These are phyloP conservation scores for Triplophysa siluroides DNA, from an alignment of 2,113 vertebrate species.

Conservation along the genomic window DNA sequence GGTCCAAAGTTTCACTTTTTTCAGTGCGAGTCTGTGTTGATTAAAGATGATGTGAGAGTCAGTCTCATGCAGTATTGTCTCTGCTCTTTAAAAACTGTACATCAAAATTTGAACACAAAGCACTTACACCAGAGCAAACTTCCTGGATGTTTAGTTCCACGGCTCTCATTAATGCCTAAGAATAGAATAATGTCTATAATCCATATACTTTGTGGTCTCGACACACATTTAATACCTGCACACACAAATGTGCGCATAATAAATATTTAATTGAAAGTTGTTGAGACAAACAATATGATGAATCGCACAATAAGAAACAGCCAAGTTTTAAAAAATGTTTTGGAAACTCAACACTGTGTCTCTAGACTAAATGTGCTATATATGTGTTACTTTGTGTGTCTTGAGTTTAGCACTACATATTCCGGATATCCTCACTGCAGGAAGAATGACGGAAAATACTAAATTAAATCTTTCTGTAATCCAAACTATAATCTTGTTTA, in stretches of 20 bases:
- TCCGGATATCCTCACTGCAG: not conserved
- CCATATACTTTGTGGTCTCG: constrained; percentile 12
- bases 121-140: constrained; percentile 24
- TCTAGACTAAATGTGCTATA: not conserved
- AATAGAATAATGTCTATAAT: constrained; percentile 40
- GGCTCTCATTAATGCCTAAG: constrained; percentile 15
- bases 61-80: not conserved
- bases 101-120: constrained; percentile 33
- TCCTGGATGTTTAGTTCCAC: constrained; percentile 30
- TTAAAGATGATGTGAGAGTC: constrained; percentile 14
- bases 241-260: not conserved
- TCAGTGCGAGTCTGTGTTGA: not conserved
- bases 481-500: not conserved
- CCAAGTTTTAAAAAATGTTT: not conserved
- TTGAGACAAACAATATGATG: not conserved
- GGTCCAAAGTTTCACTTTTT: too few relatives aligned
- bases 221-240: not conserved
- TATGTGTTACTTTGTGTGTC: not conserved
- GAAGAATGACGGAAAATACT: not conserved
- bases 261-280: constrained; percentile 15
- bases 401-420: not conserved
- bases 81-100: constrained; percentile 9
- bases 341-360: not conserved
- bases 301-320: not conserved
- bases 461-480: not conserved